Conservation (phyloP, 2,888 invertebrate genomes). For the Phymatocera aterrima region DNA sequence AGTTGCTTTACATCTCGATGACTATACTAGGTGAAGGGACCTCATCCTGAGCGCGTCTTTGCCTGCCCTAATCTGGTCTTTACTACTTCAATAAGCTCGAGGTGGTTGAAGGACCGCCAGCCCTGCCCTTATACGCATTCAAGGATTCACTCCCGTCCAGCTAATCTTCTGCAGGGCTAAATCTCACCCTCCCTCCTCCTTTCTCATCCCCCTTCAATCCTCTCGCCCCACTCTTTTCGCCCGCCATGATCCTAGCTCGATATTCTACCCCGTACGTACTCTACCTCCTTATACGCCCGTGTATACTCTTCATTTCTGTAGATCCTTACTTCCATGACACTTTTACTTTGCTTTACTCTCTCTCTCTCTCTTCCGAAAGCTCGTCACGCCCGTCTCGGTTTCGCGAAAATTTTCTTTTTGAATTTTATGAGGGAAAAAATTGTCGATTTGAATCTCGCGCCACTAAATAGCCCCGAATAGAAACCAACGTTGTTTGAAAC, state of each 20-base stretch:
- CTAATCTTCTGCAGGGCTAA: conserved; percentile 34
- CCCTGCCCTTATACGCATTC: conserved; percentile 36
- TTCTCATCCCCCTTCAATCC: background rate
- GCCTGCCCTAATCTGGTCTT: conserved; percentile 54
- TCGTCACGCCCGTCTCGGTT: background rate
- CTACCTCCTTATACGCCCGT: background rate
- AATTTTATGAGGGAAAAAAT: no score
- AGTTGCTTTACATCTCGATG: conserved; percentile 37
- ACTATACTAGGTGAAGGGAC: background rate
- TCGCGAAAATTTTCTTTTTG: background rate
- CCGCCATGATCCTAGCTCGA: background rate
- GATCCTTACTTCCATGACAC: conserved; percentile 32
- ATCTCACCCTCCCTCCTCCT: background rate
- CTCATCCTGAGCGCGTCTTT: conserved; percentile 50
- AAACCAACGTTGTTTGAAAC: no score
- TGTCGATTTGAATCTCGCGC: no score
- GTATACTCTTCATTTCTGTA: conserved; percentile 16
- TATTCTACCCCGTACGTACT: no score
- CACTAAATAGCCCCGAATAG: no score
- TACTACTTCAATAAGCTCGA: conserved; percentile 52
- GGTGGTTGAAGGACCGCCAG: background rate
- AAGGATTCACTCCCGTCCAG: conserved; percentile 30
- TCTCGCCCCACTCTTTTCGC: background rate
- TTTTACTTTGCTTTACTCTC: conserved; percentile 30
- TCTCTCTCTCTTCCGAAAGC: background rate